These are phyloP conservation scores for Eurystomus gularis DNA, from an alignment of 2,113 vertebrate species.

Conservation along the genomic window DNA sequence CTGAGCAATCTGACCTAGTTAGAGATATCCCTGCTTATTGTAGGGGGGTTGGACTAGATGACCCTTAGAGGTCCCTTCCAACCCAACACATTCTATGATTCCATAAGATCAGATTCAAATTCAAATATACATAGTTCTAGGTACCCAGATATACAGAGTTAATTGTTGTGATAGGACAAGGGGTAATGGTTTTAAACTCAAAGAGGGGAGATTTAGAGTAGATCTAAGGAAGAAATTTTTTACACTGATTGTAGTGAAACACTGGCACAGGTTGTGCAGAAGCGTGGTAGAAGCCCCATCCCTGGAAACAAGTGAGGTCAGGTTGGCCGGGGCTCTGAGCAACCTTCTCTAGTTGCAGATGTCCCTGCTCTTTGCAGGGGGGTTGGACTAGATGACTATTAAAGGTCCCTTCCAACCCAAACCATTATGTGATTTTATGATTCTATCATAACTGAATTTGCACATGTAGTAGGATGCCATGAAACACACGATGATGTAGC, in stretches of 20 bases:
- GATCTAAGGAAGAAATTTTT: neutral
- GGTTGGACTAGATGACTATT: neutral
- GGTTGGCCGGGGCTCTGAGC: neutral
- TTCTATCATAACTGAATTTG: neutral
- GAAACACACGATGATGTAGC: fast-evolving
- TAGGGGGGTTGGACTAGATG: too few relatives aligned
- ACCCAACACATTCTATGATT: too few relatives aligned
- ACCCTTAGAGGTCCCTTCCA: too few relatives aligned
- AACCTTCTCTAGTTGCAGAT: neutral
- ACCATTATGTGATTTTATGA: neutral
- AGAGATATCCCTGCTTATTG: too few relatives aligned
- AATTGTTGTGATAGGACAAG: neutral
- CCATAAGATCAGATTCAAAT: neutral
- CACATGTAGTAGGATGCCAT: neutral
- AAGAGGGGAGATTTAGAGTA: neutral
- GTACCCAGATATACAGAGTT: neutral
- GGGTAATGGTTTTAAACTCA: neutral
- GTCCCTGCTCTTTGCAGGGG: neutral
- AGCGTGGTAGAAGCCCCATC: neutral
- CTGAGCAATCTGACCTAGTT: too few relatives aligned
- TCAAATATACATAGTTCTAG: fast-evolving
- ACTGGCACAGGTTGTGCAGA: neutral
- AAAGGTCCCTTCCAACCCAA: neutral
- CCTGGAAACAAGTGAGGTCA: neutral
- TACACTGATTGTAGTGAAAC: neutral